Evolutionary conservation across 2,888 invertebrate species (phyloP), one percentile per base, ranked within the genome.

Genomic region (Papilio demoleus): DNA sequence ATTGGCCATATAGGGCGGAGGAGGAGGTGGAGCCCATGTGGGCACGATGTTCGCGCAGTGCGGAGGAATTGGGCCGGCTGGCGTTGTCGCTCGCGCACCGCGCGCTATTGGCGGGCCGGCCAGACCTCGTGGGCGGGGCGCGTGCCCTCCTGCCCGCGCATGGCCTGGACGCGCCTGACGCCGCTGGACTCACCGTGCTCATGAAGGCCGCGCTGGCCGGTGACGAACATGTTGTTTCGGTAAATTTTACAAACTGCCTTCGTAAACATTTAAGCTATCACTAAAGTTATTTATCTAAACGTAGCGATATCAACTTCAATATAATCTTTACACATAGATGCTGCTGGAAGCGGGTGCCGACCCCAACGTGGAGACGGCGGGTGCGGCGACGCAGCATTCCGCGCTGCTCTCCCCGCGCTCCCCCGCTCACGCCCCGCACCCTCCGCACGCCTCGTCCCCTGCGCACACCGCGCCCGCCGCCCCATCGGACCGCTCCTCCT

Each of bases 161-260:
- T 0, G 90, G 89, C 0, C 90, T 97, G 56, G 97, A 97, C 78
- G 96, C 97, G 0, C 93, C 96, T 0, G 97, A 97, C 78, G 95
- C 96, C 27, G 94, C 94, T 5, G 97, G 97, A 0, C 93, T 97
- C 68, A 96, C 97, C 0, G 96, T 96, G 0, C 89, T 98, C 27
- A 98, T 98, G 97, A 93, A 97, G 72, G 96, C 97, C 0, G 95
- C 96, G 61, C 93, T 97, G 27, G 94, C 95, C 11, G 97, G 97
- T 2, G 97, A 97, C 76, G 97, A 97, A 73, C 93, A 94, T 19
- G 95, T 96, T 34, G 95, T 97, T 0, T 87, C 92, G 63, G 94
- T 94, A 79, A 87, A 88, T 22, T 19, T 27, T 38, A 12, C 47
- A 14, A 12, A 12, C 2, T 12, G 22, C 19, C n/a, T n/a, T 8